Conservation (phyloP, 2,113 vertebrate genomes). For the Crotophaga sulcirostris region DNA sequence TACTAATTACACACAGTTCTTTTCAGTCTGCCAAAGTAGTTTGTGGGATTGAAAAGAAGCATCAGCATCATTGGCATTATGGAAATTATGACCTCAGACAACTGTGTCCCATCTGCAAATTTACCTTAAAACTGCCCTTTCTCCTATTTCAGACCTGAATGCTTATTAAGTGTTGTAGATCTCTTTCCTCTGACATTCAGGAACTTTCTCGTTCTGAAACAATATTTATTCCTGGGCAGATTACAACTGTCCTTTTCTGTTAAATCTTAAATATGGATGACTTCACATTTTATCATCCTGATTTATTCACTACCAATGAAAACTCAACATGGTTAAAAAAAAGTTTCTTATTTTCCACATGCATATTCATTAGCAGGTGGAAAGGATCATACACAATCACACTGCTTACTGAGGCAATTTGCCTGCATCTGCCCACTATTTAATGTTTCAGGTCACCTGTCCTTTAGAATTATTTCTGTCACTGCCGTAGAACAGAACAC, state of each 20-base stretch:
- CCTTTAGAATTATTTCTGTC: slow-evolving; percentile 39
- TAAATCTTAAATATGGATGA: slow-evolving; percentile 47
- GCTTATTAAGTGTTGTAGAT: not conserved
- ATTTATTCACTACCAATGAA: slow-evolving; percentile 45
- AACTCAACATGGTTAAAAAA: slow-evolving; percentile 41
- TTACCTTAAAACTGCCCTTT: not conserved
- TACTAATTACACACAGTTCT: not conserved
- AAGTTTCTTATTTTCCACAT: slow-evolving; percentile 35
- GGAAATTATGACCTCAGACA: not conserved
- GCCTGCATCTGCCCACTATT: slow-evolving; percentile 37
- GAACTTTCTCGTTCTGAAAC: not conserved
- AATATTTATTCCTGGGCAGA: not conserved
- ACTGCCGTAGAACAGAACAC: not conserved
- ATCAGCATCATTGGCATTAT: not conserved
- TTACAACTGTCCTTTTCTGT: slow-evolving; percentile 18
- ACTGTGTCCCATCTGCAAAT: not conserved
- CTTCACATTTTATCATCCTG: slow-evolving; percentile 49
- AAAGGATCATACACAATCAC: slow-evolving; percentile 26
- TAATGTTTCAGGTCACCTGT: slow-evolving; percentile 49
- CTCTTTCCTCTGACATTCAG: slow-evolving; percentile 8
- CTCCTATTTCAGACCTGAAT: not conserved
- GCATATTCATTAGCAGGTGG: slow-evolving; percentile 62
- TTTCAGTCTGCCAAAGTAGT: not conserved
- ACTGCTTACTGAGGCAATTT: slow-evolving; percentile 51
- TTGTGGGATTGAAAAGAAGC: not conserved